Percentiles rank a stretch among this genome's conserved stretches.
Conservation (phyloP, 2,888 invertebrate species). For the Heteropelma amictum region DNA sequence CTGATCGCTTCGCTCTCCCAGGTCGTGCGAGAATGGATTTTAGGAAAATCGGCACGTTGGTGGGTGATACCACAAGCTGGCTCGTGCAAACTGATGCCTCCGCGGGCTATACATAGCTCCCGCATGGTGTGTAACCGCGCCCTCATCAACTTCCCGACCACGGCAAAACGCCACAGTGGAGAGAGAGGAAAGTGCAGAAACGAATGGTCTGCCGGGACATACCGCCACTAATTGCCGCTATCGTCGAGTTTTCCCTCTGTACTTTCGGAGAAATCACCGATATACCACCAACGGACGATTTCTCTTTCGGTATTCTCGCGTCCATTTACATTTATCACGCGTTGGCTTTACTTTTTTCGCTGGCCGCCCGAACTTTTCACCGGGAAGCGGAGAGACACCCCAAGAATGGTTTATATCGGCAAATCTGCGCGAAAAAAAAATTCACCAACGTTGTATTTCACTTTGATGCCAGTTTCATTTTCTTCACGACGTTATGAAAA, state of each 20-base stretch:
- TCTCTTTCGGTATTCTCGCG: constrained; percentile 52
- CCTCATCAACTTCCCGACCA: constrained; percentile 64
- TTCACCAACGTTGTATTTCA: too few species aligned
- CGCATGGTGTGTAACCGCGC: constrained; percentile 54
- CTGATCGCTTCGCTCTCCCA: constrained; percentile 6
- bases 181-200: constrained; percentile 50
- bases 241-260: constrained; percentile 54
- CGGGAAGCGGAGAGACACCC: background rate
- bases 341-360: constrained; percentile 20
- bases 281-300: constrained; percentile 60
- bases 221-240: constrained; percentile 70
- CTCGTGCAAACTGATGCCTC: constrained; percentile 38
- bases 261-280: constrained; percentile 33
- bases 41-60: constrained; percentile 52
- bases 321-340: constrained; percentile 62
- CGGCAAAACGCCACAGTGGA: constrained; percentile 53
- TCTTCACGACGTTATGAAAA: too few species aligned
- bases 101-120: constrained; percentile 29
- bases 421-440: background rate
- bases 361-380: background rate
- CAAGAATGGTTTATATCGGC: too few species aligned
- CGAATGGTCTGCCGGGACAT: constrained; percentile 54
- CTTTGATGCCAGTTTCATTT: too few species aligned
- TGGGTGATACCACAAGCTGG: constrained; percentile 25
- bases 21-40: constrained; percentile 57